Base-by-base conservation (phyloP, 2,888 invertebrate species). In the Zaprionus obscuricornis region DNA sequence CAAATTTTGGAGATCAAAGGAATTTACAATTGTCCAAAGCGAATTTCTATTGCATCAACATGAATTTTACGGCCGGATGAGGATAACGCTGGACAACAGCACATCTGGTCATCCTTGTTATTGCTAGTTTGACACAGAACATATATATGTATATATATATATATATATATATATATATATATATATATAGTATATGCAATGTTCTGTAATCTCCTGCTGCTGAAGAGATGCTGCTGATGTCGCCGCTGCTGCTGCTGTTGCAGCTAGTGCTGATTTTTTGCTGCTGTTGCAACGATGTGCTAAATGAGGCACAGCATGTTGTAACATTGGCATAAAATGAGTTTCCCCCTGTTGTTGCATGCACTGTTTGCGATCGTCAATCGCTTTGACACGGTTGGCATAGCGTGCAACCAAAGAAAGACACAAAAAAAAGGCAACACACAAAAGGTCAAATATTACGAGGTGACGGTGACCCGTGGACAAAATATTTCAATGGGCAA, bases 291-390 rank as follows among this genome's bases (percentile, higher is more conserved):
- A 73, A 66, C 66, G 65, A 79, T 73, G 85, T 87, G 86, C 75
- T 87, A 86, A 86, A 86, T 79, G 83, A 65, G 63, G 57, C 86
- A 54, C 87, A 87, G 86, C 86, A 43, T 56, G 86, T 13, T 27
- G 16, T 18, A 16, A 8, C 33, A 33, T 13, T 3, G 4, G 3
- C 3, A 4, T 10, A 16, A 45, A 24, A 29, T 37, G 43, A 6
- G 5, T 3, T 8, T 20, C 31, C 45, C n/a, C n/a, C n/a, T n/a
- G n/a, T n/a, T n/a, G n/a, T n/a, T n/a, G n/a, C n/a, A n/a, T n/a
- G n/a, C n/a, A n/a, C n/a, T 4, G 50, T 17, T 11, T 46, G 14
- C 39, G 18, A 60, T 39, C 57, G 59, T 54, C 60, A 69, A 64
- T 50, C 66, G 66, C 50, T 84, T 79, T 62, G 85, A 66, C 71